Evolutionary conservation across 30 jellyfish, hydroid and myxozoan genomes (phyloP).

Genomic region (Aurelia aurita complex sp. Pacific): DNA sequence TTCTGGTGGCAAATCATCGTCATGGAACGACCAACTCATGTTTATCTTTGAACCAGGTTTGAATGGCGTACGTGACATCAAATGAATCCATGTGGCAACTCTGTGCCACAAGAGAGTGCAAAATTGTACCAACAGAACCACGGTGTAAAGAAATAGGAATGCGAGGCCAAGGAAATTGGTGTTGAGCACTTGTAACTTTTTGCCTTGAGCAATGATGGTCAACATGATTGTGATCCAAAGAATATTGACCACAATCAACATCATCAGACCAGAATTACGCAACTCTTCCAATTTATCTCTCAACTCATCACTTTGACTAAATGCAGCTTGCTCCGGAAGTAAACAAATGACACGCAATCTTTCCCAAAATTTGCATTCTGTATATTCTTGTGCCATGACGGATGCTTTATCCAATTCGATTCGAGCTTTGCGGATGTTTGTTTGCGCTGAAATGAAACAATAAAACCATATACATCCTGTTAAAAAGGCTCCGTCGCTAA

Average conservation of each 20-base stretch:
- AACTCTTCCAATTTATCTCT: slow-evolving; percentile 84
- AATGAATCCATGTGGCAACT: slow-evolving; percentile 91
- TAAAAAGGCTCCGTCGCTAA: too few relatives aligned
- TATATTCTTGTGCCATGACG: slow-evolving; percentile 14
- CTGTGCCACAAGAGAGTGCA: slow-evolving; percentile 89
- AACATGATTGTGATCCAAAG: slow-evolving; percentile 94
- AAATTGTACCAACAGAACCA: slow-evolving; percentile 83
- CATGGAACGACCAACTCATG: slow-evolving; percentile 92
- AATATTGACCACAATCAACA: slow-evolving; percentile 81
- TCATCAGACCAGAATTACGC: slow-evolving; percentile 88
- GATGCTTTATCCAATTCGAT: slow-evolving; percentile 73
- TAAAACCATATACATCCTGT: too few relatives aligned
- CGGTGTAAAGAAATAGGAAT: slow-evolving; percentile 76
- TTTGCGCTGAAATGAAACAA: slow-evolving; percentile 70
- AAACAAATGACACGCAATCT: slow-evolving; percentile 77
- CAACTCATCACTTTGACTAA: slow-evolving; percentile 93
- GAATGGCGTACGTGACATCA: slow-evolving; percentile 94
- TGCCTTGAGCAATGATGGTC: slow-evolving; percentile 87
- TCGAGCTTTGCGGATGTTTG: slow-evolving; percentile 88
- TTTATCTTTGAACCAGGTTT: slow-evolving; percentile 81
- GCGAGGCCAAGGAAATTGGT: slow-evolving; percentile 90
- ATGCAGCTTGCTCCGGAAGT: slow-evolving; percentile 97
- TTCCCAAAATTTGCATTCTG: slow-evolving; percentile 85
- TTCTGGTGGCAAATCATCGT: slow-evolving; percentile 91
- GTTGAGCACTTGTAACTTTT: slow-evolving; percentile 82